Evolutionary conservation across 2,797 vertebrate genomes (phyloP).

Genomic region (Urophycis tenuis): DNA sequence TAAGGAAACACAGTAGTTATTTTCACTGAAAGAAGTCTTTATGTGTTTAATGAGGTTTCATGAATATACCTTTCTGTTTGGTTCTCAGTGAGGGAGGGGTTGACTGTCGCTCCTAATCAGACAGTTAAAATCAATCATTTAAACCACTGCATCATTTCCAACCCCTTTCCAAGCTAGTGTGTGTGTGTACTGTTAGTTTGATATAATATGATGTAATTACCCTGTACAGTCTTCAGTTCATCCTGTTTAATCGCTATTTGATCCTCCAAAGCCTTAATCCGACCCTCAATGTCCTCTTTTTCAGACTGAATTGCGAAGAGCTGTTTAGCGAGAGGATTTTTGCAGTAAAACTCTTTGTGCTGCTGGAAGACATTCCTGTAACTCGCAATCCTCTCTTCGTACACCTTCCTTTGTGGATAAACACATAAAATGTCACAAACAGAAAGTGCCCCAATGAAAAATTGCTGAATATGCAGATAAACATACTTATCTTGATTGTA

Average conservation of each 20-base stretch:
- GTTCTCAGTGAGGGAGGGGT: slow-evolving; percentile 29
- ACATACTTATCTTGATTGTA: slow-evolving; percentile 64
- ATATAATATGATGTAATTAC: slow-evolving; percentile 36
- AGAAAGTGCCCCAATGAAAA: neutral
- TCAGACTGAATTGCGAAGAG: slow-evolving; percentile 60
- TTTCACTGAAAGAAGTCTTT: neutral
- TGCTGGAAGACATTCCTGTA: slow-evolving; percentile 58
- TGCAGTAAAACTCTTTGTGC: slow-evolving; percentile 59
- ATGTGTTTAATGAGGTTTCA: neutral
- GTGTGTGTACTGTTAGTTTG: neutral
- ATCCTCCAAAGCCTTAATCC: slow-evolving; percentile 59
- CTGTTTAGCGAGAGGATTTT: slow-evolving; percentile 59
- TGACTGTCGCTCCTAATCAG: slow-evolving; percentile 28
- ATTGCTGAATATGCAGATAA: neutral
- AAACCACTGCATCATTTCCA: slow-evolving; percentile 21
- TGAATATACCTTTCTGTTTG: slow-evolving; percentile 48
- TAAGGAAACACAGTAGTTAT: neutral
- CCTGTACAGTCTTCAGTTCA: slow-evolving; percentile 51
- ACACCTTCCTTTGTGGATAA: slow-evolving; percentile 54
- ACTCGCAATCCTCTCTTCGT: slow-evolving; percentile 60
- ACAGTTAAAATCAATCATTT: slow-evolving; percentile 23
- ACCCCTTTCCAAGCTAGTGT: neutral
- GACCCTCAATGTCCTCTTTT: slow-evolving; percentile 58
- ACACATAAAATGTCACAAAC: slow-evolving; percentile 21
- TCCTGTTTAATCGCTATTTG: slow-evolving; percentile 59